Evolutionary conservation across 2,113 vertebrate species (phyloP).

Genomic region (Nipponia nippon): DNA sequence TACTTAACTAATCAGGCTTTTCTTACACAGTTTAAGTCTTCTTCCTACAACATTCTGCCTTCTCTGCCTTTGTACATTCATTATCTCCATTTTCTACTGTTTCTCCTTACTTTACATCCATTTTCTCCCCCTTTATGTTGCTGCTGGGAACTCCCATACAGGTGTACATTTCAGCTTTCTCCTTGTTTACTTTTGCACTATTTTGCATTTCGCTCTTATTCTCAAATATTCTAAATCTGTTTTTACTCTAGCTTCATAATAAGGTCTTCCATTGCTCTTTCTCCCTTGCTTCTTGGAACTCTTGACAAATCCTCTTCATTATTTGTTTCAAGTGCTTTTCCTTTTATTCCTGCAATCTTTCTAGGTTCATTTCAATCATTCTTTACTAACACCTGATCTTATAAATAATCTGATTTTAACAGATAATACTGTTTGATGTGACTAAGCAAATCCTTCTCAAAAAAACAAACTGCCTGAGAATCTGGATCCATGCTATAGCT

Average conservation of each 20-base stretch:
- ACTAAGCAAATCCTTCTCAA: not conserved
- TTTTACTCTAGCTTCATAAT: not conserved
- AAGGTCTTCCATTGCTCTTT: not conserved
- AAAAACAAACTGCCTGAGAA: not conserved
- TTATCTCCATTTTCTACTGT: not conserved
- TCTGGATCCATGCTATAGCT: not conserved
- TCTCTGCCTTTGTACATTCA: not conserved
- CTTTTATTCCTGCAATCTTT: not conserved
- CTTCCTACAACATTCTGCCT: not conserved
- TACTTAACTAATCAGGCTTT: not conserved
- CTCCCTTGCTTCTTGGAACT: not conserved
- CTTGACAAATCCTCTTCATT: not conserved
- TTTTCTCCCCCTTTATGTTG: not conserved
- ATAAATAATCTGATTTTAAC: not conserved
- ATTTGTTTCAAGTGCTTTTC: not conserved
- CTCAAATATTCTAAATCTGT: not conserved
- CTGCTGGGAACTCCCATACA: not conserved
- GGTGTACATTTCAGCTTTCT: not conserved
- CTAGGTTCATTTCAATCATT: not conserved
- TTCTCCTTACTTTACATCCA: not conserved
- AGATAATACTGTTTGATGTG: not conserved
- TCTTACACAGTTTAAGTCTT: not conserved
- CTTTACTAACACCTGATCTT: not conserved
- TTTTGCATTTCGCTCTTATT: not conserved
- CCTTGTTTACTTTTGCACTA: not conserved